These are phyloP conservation scores for Nyctibius bracteatus DNA, from an alignment of 2,113 vertebrate genomes.

Conservation along the genomic window DNA sequence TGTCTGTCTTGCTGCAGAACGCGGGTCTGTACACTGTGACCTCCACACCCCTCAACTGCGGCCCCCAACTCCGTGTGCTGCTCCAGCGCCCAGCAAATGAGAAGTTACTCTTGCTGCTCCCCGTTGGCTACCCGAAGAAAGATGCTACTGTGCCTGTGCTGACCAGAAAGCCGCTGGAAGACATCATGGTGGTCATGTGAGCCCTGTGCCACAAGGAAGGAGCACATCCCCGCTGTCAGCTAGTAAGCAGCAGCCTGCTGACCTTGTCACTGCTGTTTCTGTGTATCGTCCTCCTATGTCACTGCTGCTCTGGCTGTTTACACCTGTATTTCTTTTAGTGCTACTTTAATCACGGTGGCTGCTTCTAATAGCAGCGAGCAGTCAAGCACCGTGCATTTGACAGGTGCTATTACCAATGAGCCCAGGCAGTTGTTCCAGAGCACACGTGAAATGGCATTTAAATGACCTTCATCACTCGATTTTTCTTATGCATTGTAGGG, in stretches of 20 bases:
- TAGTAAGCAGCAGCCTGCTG: neutral
- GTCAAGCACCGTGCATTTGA: neutral
- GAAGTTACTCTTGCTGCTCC: conserved; percentile 92
- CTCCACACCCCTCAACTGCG: conserved; percentile 92
- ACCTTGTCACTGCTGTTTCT: neutral
- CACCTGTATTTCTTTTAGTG: neutral
- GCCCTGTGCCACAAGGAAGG: neutral
- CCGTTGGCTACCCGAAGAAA: conserved; percentile 85
- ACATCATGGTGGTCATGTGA: conserved; percentile 85
- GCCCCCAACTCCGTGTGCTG: conserved; percentile 84
- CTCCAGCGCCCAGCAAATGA: conserved; percentile 86
- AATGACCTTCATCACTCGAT: neutral
- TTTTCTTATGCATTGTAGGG: neutral
- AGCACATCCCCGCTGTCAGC: too few species aligned
- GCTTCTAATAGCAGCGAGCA: neutral
- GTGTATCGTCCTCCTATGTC: rapidly evolving
- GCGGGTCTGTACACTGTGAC: conserved; percentile 91
- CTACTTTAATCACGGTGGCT: neutral
- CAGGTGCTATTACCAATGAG: neutral
- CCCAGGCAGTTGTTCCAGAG: neutral
- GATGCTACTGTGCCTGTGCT: conserved; percentile 87
- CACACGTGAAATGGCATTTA: neutral
- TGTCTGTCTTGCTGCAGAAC: conserved; percentile 75
- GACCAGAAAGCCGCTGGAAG: conserved; percentile 80
- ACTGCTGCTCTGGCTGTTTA: neutral